These are phyloP conservation scores for Aethes cnicana DNA, from an alignment of 2,888 invertebrate species.

Conservation along the genomic window DNA sequence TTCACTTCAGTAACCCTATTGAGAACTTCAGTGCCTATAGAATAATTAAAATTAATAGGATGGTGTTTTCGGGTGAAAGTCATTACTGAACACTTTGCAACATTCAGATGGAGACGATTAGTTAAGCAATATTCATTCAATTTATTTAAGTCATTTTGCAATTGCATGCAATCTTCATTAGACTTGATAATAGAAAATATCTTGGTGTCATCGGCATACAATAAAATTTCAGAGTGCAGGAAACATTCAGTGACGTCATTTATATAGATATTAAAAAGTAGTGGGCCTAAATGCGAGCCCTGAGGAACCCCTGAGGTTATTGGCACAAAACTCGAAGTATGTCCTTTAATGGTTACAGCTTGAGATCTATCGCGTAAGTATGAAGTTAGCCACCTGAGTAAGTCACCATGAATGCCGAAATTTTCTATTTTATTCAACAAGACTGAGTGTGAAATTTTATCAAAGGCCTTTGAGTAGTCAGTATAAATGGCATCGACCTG, in stretches of 20 bases:
- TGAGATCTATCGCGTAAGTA: neutral
- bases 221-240: conserved; percentile 6
- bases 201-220: conserved; percentile 32
- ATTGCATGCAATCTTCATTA: neutral
- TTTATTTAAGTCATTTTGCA: neutral
- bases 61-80: too few relatives aligned
- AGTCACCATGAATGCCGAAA: neutral
- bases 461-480: conserved; percentile 34
- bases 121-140: neutral
- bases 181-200: neutral
- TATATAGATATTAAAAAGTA: conserved; percentile 31
- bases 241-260: conserved; percentile 28
- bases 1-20: neutral
- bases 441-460: conserved; percentile 20
- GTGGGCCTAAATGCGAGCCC: conserved; percentile 29
- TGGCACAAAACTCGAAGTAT: neutral
- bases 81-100: neutral
- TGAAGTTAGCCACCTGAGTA: neutral
- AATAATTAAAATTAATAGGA: neutral
- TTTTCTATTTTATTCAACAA: neutral
- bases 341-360: neutral
- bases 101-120: neutral
- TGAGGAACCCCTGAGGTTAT: conserved; percentile 18
- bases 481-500: conserved; percentile 34
- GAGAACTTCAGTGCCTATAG: neutral